phyloP scores from a whole-genome alignment of 2,797 vertebrate species.

The Ptychadena robeensis region DNA sequence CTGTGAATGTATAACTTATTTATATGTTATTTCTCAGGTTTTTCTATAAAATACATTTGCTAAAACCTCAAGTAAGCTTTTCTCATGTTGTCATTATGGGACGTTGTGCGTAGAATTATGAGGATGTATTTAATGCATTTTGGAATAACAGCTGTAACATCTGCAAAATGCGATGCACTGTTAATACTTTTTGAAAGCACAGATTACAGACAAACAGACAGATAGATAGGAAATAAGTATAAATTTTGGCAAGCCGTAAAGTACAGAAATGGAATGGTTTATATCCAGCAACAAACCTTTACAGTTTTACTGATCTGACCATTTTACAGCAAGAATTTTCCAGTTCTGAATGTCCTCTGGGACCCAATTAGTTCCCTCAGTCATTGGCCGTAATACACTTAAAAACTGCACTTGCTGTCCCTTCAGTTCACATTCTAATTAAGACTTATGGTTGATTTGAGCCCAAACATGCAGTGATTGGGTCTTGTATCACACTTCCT shows the following conservation, averaged over 20 bases:
- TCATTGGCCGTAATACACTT: background rate
- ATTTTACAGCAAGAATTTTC: background rate
- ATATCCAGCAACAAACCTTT: background rate
- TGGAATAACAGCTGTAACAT: too few species aligned
- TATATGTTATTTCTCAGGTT: too few species aligned
- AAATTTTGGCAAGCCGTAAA: background rate
- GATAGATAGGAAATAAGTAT: background rate
- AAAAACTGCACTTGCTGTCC: too few species aligned
- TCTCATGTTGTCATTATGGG: too few species aligned
- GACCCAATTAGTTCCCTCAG: background rate
- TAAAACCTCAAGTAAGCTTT: too few species aligned
- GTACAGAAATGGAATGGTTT: background rate
- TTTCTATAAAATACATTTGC: too few species aligned
- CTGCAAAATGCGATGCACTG: too few species aligned
- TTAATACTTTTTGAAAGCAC: background rate
- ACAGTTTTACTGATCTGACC: background rate
- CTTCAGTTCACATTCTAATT: background rate
- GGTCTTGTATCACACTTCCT: background rate
- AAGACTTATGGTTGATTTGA: background rate
- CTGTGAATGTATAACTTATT: too few species aligned
- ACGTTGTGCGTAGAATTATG: too few species aligned
- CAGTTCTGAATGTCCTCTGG: background rate
- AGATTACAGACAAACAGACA: background rate
- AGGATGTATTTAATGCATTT: too few species aligned
- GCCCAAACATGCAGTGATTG: background rate